Conservation (phyloP, 2,888 invertebrate species). For the Branchipolynoe longqiensis region DNA sequence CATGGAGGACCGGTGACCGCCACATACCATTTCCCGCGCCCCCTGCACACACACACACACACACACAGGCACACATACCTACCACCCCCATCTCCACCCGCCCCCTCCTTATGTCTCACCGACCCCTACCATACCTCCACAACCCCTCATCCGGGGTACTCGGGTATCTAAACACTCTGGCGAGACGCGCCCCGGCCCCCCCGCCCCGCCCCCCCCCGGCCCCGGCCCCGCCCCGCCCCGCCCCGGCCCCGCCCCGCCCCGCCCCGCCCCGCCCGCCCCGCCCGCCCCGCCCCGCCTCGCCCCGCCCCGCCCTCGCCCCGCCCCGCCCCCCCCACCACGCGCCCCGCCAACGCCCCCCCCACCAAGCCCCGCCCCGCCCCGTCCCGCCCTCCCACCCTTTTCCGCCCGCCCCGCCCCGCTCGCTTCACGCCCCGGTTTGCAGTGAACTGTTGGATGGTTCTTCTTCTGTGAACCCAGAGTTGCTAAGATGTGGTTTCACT, state of each 20-base stretch:
- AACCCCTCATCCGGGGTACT: background rate
- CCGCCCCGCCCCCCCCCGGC: background rate
- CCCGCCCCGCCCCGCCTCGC: background rate
- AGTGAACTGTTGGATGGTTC: slow-evolving; percentile 1
- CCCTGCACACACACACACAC: background rate
- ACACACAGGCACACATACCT: background rate
- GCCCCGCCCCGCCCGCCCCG: background rate
- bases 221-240: background rate
- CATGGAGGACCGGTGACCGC: too few species aligned
- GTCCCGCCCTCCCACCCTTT: background rate
- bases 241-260: background rate
- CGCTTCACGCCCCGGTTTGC: slow-evolving; percentile 49
- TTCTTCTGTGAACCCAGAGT: slow-evolving; percentile 17
- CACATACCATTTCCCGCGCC: too few species aligned
- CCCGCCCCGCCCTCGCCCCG: too few species aligned
- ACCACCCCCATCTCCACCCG: background rate
- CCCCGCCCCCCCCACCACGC: too few species aligned
- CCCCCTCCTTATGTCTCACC: background rate
- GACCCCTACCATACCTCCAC: too few species aligned
- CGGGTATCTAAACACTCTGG: slow-evolving; percentile 24
- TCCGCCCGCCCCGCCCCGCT: background rate
- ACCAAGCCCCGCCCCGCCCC: background rate
- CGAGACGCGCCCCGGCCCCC: background rate
- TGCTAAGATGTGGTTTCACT: background rate
- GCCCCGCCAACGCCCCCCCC: too few species aligned